Base-by-base conservation (phyloP, 64 coral and sea anemone genomes). In the Montipora sp. region DNA sequence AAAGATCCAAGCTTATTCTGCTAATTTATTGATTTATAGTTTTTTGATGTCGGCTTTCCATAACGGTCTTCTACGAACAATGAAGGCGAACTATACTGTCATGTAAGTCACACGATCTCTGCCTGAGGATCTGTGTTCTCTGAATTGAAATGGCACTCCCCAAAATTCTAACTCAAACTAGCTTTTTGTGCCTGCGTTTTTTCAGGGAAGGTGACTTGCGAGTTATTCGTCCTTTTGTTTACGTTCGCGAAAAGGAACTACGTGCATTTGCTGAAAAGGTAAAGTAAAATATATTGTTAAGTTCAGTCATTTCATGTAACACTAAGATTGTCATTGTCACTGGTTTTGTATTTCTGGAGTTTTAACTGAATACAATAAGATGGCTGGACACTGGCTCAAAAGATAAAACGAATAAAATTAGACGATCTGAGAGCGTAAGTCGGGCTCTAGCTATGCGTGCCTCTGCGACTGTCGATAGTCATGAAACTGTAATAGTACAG, bases 41-140 rank as follows among this genome's bases (percentile, higher is more conserved):
- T 99, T 99, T 90, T 66, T 99, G 12, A 99, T 99, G 98, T 99
- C 98, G 59, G 98, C 90, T 63, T 99, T 99, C 77, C 98, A 99
- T 60, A 99, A 99, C 63, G 98, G 98, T 24, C 84, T 99, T 12
- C 87, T 99, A 2, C 83, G 94, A 5, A 99, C 98, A 44, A 99
- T 99, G 98, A 99, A 99, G 77, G 98, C 98, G 8, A 99, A 94
- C 87, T 99, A 99, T 75, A 86, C 84, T 18, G 98, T 99, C 8
- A 79, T 83, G 98, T 99, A 75, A 94, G 90, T 82, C 65, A 22
- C 50, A 23, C 21, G 68, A 71, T 36, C 21, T 75, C 8, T 75
- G 22, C 53, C 53, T 1, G 53, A 57, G 53, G 53, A 57, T 57
- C 53, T 57, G 53, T 57, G 53, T 11, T 1, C 53, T 8, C 6